Evolutionary conservation across 2,888 invertebrate genomes (phyloP), one percentile per base, ranked within the genome.

Genomic region (Aleiodes leptofemur): DNA sequence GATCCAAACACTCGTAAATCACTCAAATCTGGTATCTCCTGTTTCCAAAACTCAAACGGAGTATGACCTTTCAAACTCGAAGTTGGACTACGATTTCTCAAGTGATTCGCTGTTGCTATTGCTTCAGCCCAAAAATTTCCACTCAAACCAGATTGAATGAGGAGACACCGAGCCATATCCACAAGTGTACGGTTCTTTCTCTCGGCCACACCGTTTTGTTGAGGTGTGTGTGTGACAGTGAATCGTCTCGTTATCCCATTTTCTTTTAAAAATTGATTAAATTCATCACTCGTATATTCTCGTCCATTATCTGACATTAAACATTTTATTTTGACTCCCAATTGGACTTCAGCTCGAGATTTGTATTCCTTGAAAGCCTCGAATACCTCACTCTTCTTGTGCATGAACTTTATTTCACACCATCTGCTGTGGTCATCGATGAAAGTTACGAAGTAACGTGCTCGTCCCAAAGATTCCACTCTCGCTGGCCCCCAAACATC

Each of bases 121-220:
- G 86, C 86, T 57, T 86, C 85, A 5, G 82, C 55, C 77, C 77
- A 77, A 23, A 23, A 23, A 23, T 23, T 23, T 23, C 23, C 23
- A 23, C 23, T 23, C 23, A 23, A 23, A 23, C 23, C 23, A 23
- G 23, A 23, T 16, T 83, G 78, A 0, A 76, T 29, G 16, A 86
- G 23, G 77, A 87, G 78, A 11, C 81, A 79, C n/a, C 85, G 76
- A 6, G 84, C 82, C 55, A 76, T 74, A n/a, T 84, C 83, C 6
- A 85, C 79, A 1, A 86, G 69, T 1, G 84, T 86, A 0, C 82
- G 73, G 43, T 85, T 85, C 43, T 79, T 77, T 9, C 84, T 56
- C 72, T 87, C 86, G 7, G 85, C 82, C 0, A 77, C 48, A 0
- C 84, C 86, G 76, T 85, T 86, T 16, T 83, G 82, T 71, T 86